These are phyloP conservation scores for Ephydatia muelleri DNA, from an alignment of 37 sponge, comb jelly and placozoan species.

Conservation along the genomic window DNA sequence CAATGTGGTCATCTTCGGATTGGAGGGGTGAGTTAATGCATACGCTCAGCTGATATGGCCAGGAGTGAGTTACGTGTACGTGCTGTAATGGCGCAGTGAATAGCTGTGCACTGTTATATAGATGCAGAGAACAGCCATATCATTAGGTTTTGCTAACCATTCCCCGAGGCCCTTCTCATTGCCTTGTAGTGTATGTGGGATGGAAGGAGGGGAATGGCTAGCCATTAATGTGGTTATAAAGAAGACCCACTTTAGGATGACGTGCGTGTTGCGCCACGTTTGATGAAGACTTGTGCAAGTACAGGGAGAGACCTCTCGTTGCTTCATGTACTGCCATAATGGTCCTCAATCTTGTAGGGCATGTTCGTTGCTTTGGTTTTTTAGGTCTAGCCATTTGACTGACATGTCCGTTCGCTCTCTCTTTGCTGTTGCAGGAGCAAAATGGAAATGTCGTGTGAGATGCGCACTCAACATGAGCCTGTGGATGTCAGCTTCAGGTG, in stretches of 20 bases:
- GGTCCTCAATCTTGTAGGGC: too few species aligned
- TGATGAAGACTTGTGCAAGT: neutral
- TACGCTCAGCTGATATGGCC: neutral
- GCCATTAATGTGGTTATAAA: too few species aligned
- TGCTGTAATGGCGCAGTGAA: too few species aligned
- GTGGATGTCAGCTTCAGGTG: conserved; percentile 59
- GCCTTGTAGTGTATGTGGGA: too few species aligned
- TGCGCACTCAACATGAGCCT: conserved; percentile 35
- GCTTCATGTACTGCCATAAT: neutral
- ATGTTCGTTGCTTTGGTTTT: too few species aligned
- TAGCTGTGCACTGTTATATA: too few species aligned
- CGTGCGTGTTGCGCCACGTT: neutral
- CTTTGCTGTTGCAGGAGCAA: conserved; percentile 15
- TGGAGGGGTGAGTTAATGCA: conserved; percentile 14
- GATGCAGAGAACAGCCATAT: too few species aligned
- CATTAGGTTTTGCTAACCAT: too few species aligned
- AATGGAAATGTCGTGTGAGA: conserved; percentile 16
- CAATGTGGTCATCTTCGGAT: conserved; percentile 48
- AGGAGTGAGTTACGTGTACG: neutral
- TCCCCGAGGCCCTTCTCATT: too few species aligned
- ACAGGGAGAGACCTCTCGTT: neutral
- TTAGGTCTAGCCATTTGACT: too few species aligned
- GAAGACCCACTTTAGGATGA: too few species aligned
- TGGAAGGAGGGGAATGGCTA: too few species aligned
- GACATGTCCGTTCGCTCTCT: neutral